Evolutionary conservation across 2,888 invertebrate genomes (phyloP).

Genomic region (Diarsia mendica): DNA sequence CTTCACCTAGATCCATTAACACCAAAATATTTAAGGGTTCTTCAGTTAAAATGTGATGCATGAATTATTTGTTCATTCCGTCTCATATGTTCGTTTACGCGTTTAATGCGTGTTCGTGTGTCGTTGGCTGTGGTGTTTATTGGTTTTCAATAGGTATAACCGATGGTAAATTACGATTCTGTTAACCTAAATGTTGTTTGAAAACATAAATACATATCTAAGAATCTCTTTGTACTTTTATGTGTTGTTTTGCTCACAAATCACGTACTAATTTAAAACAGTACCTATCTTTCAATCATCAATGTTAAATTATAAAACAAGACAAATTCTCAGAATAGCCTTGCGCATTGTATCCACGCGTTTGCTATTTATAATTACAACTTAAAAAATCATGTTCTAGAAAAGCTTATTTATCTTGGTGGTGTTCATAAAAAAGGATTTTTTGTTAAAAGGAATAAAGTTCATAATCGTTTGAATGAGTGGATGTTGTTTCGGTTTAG

Average conservation of each 20-base stretch:
- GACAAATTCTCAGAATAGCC: slow-evolving; percentile 85
- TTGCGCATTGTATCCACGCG: slow-evolving; percentile 87
- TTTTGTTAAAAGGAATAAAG: slow-evolving; percentile 72
- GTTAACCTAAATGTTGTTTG: slow-evolving; percentile 80
- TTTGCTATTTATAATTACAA: slow-evolving; percentile 89
- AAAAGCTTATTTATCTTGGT: slow-evolving; percentile 75
- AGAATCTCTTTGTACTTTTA: slow-evolving; percentile 80
- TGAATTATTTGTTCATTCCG: slow-evolving; percentile 60
- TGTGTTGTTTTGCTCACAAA: slow-evolving; percentile 77
- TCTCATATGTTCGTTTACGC: slow-evolving; percentile 60
- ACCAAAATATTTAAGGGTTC: slow-evolving; percentile 45
- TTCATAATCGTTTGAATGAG: slow-evolving; percentile 72
- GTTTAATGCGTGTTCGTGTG: slow-evolving; percentile 60
- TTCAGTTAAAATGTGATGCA: slow-evolving; percentile 45
- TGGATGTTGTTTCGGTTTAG: slow-evolving; percentile 73
- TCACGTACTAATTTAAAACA: slow-evolving; percentile 80
- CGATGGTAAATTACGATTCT: slow-evolving; percentile 78
- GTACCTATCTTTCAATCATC: slow-evolving; percentile 83
- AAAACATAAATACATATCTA: slow-evolving; percentile 78
- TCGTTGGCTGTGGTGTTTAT: slow-evolving; percentile 71
- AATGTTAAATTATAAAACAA: slow-evolving; percentile 83
- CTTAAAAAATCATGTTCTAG: slow-evolving; percentile 74
- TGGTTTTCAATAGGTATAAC: slow-evolving; percentile 75
- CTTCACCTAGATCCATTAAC: slow-evolving; percentile 18
- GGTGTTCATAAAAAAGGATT: slow-evolving; percentile 66